Evolutionary conservation across 2,113 vertebrate genomes (phyloP).

Genomic region (Trachemys scripta): DNA sequence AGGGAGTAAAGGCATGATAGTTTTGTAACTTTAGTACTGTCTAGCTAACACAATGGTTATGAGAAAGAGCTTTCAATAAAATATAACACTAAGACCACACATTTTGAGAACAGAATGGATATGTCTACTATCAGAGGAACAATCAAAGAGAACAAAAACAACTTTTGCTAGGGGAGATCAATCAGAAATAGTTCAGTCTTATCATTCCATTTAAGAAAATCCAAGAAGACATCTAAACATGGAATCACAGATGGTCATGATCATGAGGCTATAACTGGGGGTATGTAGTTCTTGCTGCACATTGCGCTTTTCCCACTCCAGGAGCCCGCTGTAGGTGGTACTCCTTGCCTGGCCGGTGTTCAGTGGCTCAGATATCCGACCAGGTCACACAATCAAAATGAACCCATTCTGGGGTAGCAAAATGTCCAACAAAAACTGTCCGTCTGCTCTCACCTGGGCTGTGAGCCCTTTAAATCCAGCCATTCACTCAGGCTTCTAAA

Average conservation of each 20-base stretch:
- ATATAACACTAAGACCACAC: not conserved
- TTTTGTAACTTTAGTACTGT: constrained; percentile 5
- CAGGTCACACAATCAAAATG: too few species aligned
- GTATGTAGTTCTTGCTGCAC: too few species aligned
- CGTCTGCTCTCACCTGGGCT: too few species aligned
- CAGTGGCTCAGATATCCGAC: too few species aligned
- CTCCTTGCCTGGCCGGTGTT: too few species aligned
- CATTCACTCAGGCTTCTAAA: too few species aligned
- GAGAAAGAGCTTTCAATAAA: constrained; percentile 40
- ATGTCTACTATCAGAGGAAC: not conserved
- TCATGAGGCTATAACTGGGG: not conserved
- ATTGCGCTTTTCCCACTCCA: too few species aligned
- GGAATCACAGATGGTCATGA: not conserved
- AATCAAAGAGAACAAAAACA: not conserved
- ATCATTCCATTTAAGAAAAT: constrained; percentile 20
- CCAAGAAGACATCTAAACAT: not conserved
- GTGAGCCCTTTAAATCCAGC: too few species aligned
- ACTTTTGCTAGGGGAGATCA: not conserved
- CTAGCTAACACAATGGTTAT: not conserved
- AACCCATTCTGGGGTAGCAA: too few species aligned
- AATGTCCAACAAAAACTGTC: too few species aligned
- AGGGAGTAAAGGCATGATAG: not conserved
- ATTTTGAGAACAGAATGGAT: not conserved
- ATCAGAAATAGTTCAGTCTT: constrained; percentile 10
- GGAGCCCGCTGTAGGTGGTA: too few species aligned